Evolutionary conservation across 2,888 invertebrate species (phyloP), one percentile per base, ranked within the genome.

Genomic region (Lingula anatina): DNA sequence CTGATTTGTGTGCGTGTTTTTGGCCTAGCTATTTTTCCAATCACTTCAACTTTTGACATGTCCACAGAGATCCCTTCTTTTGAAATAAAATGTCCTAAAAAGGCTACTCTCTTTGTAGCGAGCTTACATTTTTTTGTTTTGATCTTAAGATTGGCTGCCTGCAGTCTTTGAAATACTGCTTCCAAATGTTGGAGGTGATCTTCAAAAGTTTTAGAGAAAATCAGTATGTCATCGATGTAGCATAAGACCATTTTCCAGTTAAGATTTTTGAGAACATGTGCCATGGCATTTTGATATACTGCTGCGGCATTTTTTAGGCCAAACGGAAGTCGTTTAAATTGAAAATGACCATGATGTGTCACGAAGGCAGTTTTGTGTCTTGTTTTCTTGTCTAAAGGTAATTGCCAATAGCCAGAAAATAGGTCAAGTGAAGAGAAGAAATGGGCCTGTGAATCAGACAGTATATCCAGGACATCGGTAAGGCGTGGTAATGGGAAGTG

Each of bases 351-450:
- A n/a, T n/a, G n/a, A n/a, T n/a, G n/a, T n/a, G n/a, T n/a, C n/a
- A n/a, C n/a, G n/a, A n/a, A n/a, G 9, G 57, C 57, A 20, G 54
- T 44, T 28, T 59, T 61, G n/a, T 59, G 55, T 24, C 53, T 53
- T 21, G 57, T 55, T 35, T 51, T 54, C 23, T 47, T 44, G n/a
- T 47, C 47, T 27, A 50, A 25, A 15, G 20, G 15, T 9, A 9
- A 15, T 18, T 40, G 40, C 40, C 12, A n/a, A 18, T 12, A 40
- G 15, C 52, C 54, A 18, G 54, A 56, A 35, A 47, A 47, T 2
- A 56, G 41, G 46, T 56, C 55, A 21, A 57, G 24, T 2, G 50
- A 52, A 7, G 52, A 39, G 35, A 57, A 57, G 4, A 54, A 46
- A 7, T 46, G 42, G 1, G 54, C 51, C 39, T 46, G 41, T n/a